Conservation (phyloP, 2,113 vertebrate species). For the Puntigrus tetrazona region DNA sequence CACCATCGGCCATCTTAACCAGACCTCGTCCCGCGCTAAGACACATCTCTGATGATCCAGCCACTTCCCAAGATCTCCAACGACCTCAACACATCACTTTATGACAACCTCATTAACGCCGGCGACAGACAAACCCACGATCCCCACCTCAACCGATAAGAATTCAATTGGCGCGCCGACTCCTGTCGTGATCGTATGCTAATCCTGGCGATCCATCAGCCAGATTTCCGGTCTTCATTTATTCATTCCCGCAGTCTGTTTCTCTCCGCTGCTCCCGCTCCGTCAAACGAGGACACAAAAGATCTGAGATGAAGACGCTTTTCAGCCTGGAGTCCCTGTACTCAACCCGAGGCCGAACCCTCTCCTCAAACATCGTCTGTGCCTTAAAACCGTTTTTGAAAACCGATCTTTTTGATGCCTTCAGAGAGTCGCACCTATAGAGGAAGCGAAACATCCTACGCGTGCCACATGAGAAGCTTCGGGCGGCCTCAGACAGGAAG, state of each 20-base stretch:
- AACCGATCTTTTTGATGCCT: background rate
- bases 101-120: background rate
- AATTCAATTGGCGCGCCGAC: background rate
- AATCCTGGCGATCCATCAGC: background rate
- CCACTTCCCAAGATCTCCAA: background rate
- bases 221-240: background rate
- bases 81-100: background rate
- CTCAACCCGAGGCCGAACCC: background rate
- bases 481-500: background rate
- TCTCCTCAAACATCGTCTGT: background rate
- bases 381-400: constrained; percentile 30
- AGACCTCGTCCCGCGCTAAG: background rate
- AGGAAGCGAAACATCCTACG: constrained; percentile 10
- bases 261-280: background rate
- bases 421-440: background rate
- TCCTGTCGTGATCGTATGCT: background rate
- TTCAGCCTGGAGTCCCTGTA: background rate
- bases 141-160: background rate
- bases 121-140: background rate
- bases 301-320: background rate
- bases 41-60: background rate
- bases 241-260: background rate
- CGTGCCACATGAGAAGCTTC: background rate
- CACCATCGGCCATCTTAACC: background rate
- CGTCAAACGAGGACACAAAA: background rate